Evolutionary conservation across 1,140 invertebrate species (phyloP), one percentile per base, ranked within the genome.

Genomic region (Zeugodacus cucurbitae): DNA sequence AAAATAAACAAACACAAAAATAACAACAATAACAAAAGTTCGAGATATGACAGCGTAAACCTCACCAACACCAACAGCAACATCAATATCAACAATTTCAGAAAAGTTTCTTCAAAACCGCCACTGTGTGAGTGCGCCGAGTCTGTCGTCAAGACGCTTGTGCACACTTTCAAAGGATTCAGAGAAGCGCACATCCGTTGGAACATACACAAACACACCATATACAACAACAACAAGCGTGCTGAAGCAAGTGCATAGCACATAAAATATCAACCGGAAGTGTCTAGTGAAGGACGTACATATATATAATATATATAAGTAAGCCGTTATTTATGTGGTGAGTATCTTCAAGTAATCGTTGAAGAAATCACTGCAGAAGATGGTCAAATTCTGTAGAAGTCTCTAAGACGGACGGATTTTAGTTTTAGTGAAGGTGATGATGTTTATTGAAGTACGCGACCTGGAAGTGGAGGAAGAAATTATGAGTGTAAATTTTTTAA

Each of bases 111-210:
- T 26, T 17, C 64, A 20, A 67, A 29, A 67, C 64, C 64, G 29
- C 10, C 64, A 67, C 64, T 17, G 14, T 34, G 26, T 67, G 26
- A 34, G 29, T 17, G 3, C 64, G 11, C n/a, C n/a, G n/a, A n/a
- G n/a, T n/a, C n/a, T n/a, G 64, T 3, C 29, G 64, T 62, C 58
- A 62, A 62, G n/a, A n/a, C n/a, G n/a, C 58, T 62, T 62, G 48
- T 26, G 34, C 11, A 70, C 29, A 82, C n/a, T 82, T 82, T 48
- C 41, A 82, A 82, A 82, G 67, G 67, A 74, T 74, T 74, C 67
- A 74, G 7, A 17, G 74, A 48, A 1, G 74, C 74, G 74, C 74
- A 82, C 41, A 82, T 82, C 74, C 74, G 74, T 82, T 54, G 48
- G 44, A 82, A 41, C n/a, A 14, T 34, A 82, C 74, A 37, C n/a